These are phyloP conservation scores for Plebejus anna DNA, from an alignment of 2,888 invertebrate genomes.

Conservation along the genomic window DNA sequence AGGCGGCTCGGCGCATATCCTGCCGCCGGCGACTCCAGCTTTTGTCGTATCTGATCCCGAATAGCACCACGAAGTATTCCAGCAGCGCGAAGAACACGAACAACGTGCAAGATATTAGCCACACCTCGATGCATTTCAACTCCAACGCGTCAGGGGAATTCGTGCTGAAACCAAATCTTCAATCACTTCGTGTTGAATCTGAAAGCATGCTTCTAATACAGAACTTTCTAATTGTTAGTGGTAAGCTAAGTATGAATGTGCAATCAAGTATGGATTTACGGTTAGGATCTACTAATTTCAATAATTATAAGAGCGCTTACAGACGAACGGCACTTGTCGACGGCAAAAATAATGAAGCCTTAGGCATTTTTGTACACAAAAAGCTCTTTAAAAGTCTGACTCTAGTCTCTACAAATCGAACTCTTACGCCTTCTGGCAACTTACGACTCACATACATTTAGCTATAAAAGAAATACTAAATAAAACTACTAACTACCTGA, in stretches of 20 bases:
- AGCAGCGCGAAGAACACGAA: constrained; percentile 82
- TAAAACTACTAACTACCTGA: constrained; percentile 60
- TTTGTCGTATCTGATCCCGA: constrained; percentile 83
- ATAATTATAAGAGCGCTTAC: background rate
- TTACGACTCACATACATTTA: background rate
- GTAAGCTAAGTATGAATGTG: background rate
- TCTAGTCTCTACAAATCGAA: too few species aligned
- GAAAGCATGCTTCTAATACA: background rate
- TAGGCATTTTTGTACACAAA: background rate
- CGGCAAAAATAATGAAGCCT: too few species aligned
- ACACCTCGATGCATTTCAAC: constrained; percentile 83
- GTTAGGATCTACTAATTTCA: background rate
- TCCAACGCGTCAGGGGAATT: constrained; percentile 83
- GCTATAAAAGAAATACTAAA: background rate
- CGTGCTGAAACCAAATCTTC: constrained; percentile 63
- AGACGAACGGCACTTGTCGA: too few species aligned
- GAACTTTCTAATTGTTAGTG: background rate
- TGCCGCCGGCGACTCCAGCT: constrained; percentile 78
- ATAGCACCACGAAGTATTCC: constrained; percentile 83
- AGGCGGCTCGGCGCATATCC: constrained; percentile 65
- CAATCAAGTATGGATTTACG: too few species aligned
- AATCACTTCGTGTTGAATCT: constrained; percentile 16
- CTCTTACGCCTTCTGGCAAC: too few species aligned
- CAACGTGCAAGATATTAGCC: constrained; percentile 83
- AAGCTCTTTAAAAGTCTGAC: too few species aligned